Conservation (phyloP, 2,888 invertebrate genomes). For the Macaria notata region DNA sequence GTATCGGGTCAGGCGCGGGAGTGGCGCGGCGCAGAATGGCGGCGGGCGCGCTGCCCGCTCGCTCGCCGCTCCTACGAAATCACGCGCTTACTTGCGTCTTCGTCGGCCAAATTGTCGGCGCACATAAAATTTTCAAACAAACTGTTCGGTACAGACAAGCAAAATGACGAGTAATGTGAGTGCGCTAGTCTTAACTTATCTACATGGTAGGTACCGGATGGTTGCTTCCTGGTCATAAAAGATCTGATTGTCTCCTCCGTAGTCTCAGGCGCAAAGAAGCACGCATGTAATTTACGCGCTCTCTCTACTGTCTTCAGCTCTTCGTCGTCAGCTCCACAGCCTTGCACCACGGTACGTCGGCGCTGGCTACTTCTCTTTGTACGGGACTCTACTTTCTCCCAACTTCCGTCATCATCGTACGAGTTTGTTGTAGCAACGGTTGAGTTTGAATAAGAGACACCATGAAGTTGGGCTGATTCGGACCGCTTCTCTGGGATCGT, state of each 20-base stretch:
- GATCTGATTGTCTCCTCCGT: neutral
- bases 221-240: neutral
- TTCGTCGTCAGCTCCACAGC: neutral
- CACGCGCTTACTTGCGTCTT: neutral
- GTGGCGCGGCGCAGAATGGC: too few relatives aligned
- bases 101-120: neutral
- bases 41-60: too few relatives aligned
- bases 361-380: too few relatives aligned
- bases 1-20: too few relatives aligned
- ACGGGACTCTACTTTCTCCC: too few relatives aligned
- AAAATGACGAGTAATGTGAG: neutral
- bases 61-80: neutral
- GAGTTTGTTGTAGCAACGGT: too few relatives aligned
- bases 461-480: too few relatives aligned
- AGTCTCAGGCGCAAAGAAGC: neutral
- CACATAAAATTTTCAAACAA: neutral
- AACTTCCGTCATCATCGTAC: too few relatives aligned
- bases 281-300: neutral
- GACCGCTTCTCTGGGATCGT: too few relatives aligned
- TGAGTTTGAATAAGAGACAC: too few relatives aligned
- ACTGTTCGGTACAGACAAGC: neutral
- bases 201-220: neutral
- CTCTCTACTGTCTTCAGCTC: neutral
- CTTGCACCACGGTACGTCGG: neutral
- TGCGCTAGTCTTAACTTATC: neutral